Base-by-base conservation (phyloP, 2,797 vertebrate species). In the Malacoctenus gilli region DNA sequence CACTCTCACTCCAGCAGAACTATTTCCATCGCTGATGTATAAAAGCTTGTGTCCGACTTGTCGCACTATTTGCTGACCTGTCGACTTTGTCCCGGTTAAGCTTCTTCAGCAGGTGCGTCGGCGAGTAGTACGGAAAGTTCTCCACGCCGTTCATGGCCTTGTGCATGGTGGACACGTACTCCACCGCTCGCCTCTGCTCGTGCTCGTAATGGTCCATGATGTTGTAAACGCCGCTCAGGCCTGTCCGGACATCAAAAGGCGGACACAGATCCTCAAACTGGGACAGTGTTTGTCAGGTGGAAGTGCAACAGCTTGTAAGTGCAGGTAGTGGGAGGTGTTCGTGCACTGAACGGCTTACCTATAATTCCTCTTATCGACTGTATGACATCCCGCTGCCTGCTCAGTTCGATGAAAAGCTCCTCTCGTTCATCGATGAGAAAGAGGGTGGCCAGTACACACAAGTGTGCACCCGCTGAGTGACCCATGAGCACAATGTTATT, bases 131-230 rank as follows among this genome's bases (percentile, higher is more conserved):
- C 0, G 82, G 75, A 47, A 93, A 90, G 71, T 92, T 91, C 50
- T 91, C 73, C 43, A 83, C 57, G 16, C 89, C 90, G 1, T 88
- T 88, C 89, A 92, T 93, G 20, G 91, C 91, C 81, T 89, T 92
- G 75, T 91, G 90, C 91, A 92, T 92, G 21, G 89, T 76, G 37
- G 92, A 93, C 38, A 93, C 68, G 7, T 85, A 91, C 21, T 93
- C 92, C 0, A 92, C 59, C 0, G 54, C 92, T 60, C 89, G 68
- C 63, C 25, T 87, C 75, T 85, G 77, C 68, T 93, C 91, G 4
- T 92, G 87, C 43, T 90, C 73, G 18, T 92, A 92, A 72, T 93
- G 92, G 49, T 92, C 89, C 84, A 85, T 59, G 47, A 91, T 85
- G 75, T 90, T 74, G 77, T 92, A 92, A 2, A 92, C 89, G 0